Conservation (phyloP, 2,797 vertebrate genomes). For the Molossus molossus region DNA sequence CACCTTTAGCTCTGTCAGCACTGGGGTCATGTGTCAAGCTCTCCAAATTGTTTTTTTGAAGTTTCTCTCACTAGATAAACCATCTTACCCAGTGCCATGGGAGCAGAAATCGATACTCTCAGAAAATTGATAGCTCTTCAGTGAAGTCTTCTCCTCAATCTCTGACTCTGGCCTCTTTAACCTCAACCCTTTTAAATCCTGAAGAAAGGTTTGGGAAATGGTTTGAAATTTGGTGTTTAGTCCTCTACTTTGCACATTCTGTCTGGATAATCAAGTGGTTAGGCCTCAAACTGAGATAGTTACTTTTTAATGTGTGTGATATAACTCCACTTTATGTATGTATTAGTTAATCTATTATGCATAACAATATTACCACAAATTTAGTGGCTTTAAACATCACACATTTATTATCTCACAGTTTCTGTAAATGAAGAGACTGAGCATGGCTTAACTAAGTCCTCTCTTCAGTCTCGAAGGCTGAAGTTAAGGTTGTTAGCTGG, state of each 20-base stretch:
- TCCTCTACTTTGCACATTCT: neutral
- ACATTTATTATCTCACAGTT: neutral
- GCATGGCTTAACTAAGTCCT: neutral
- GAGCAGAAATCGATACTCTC: neutral
- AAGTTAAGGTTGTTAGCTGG: neutral
- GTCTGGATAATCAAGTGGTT: neutral
- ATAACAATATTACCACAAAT: neutral
- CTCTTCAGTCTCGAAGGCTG: neutral
- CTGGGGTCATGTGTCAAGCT: neutral
- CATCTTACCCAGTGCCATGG: neutral
- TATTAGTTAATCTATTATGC: neutral
- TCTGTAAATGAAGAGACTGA: neutral
- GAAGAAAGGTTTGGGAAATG: neutral
- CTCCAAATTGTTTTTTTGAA: neutral
- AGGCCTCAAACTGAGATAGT: neutral
- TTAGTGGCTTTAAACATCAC: neutral
- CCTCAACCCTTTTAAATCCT: neutral
- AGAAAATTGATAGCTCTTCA: neutral
- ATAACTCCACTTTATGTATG: neutral
- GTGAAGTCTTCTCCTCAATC: neutral
- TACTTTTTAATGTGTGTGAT: neutral
- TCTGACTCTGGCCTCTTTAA: neutral
- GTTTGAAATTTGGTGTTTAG: neutral
- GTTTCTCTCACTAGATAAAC: neutral
- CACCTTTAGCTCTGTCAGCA: neutral